These are phyloP conservation scores for Zosterops hypoxanthus DNA, from an alignment of 2,113 vertebrate species.

Conservation along the genomic window DNA sequence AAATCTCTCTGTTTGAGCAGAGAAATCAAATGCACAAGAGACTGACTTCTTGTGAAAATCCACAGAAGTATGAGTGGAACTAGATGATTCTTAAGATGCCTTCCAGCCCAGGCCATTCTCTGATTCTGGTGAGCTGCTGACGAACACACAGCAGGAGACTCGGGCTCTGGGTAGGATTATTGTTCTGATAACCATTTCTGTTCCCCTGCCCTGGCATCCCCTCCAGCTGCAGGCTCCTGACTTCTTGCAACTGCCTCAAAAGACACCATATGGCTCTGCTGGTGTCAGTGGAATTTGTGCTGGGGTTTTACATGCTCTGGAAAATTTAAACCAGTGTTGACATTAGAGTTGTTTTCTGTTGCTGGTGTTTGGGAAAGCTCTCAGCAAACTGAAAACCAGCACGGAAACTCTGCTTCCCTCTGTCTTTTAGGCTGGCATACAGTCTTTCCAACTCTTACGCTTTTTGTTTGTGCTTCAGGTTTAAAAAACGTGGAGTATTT, in stretches of 20 bases:
- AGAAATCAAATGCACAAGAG: background rate
- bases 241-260: background rate
- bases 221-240: background rate
- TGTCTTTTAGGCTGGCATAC: background rate
- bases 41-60: background rate
- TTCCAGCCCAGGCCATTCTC: background rate
- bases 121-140: background rate
- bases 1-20: background rate
- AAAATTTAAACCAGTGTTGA: background rate
- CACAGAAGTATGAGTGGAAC: background rate
- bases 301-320: background rate
- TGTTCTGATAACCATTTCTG: background rate
- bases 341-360: rapidly evolving
- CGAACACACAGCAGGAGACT: background rate
- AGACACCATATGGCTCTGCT: background rate
- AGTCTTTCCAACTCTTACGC: background rate
- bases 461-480: background rate
- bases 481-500: rapidly evolving
- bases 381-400: background rate
- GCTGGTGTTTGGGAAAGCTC: background rate
- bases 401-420: background rate
- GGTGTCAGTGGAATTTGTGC: background rate
- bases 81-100: background rate
- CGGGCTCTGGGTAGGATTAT: rapidly evolving
- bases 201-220: background rate